Evolutionary conservation across 2,797 vertebrate genomes (phyloP).

Genomic region (Scarus forsteni): DNA sequence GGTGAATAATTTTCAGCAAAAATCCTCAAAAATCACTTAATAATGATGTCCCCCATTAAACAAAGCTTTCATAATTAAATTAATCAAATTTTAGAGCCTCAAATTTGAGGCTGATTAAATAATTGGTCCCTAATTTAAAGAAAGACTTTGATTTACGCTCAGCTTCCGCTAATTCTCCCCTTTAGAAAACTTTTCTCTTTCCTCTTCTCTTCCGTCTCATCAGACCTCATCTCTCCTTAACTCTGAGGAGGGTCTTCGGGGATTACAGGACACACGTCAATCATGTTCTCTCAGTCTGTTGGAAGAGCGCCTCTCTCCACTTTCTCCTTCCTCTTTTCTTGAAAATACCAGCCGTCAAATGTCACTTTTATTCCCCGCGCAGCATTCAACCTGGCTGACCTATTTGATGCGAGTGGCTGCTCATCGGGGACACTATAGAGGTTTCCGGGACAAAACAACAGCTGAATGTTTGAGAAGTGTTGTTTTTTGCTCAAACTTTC

Average conservation of each 20-base stretch:
- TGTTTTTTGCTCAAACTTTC: neutral
- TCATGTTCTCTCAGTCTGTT: slow-evolving; percentile 26
- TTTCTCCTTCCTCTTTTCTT: neutral
- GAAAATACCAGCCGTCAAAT: slow-evolving; percentile 4
- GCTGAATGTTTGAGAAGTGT: slow-evolving; percentile 18
- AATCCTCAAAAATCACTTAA: neutral
- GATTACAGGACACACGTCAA: slow-evolving; percentile 19
- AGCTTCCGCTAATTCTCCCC: neutral
- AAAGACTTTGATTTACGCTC: neutral
- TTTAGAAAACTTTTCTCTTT: slow-evolving; percentile 27
- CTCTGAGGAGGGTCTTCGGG: neutral
- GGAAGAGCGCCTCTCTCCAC: neutral
- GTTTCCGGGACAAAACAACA: neutral
- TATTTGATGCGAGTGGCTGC: slow-evolving; percentile 17
- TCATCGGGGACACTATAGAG: slow-evolving; percentile 18
- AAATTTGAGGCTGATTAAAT: neutral
- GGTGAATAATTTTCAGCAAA: too few species aligned
- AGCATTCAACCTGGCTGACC: slow-evolving; percentile 11
- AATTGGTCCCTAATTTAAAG: neutral
- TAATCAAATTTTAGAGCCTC: neutral
- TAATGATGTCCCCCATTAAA: neutral
- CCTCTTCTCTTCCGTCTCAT: neutral
- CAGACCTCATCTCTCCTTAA: too few species aligned
- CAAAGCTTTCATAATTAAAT: neutral
- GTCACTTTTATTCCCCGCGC: slow-evolving; percentile 13